Percentiles rank a stretch among this genome's conserved stretches.
Conservation (phyloP, 2,888 invertebrate species). For the Lepidocyrtinus sp. region DNA sequence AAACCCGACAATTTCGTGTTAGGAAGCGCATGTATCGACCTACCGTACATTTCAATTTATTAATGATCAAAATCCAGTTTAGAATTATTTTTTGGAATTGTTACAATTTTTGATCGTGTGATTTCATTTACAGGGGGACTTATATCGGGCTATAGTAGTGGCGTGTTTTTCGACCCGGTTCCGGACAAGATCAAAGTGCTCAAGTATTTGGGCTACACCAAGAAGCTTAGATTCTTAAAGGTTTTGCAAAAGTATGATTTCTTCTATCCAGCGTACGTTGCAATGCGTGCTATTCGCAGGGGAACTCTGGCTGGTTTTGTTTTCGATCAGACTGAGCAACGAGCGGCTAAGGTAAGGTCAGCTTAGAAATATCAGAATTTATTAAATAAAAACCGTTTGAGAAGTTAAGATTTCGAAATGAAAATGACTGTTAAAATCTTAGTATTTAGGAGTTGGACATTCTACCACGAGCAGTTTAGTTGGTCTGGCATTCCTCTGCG, state of each 20-base stretch:
- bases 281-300: constrained; percentile 3
- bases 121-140: constrained; percentile 45
- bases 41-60: constrained; percentile 22
- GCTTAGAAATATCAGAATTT: not conserved
- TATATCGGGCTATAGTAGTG: constrained; percentile 29
- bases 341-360: constrained; percentile 15
- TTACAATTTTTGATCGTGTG: not conserved
- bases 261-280: not conserved
- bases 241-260: not conserved
- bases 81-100: constrained; percentile 16
- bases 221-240: not conserved
- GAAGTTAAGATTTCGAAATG: not conserved
- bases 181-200: not conserved
- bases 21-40: constrained; percentile 4
- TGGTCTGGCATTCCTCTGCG: not conserved
- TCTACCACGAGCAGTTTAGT: constrained; percentile 18
- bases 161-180: constrained; percentile 28
- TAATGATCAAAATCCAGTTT: constrained; percentile 9
- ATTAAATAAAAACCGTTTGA: not conserved
- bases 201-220: not conserved
- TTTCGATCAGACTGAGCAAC: constrained; percentile 32
- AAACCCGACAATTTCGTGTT: not conserved
- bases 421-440: not conserved
- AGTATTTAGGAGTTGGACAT: constrained; percentile 5
- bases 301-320: constrained; percentile 19